Conservation (phyloP, 2,888 invertebrate genomes). For the Papilio gigon region DNA sequence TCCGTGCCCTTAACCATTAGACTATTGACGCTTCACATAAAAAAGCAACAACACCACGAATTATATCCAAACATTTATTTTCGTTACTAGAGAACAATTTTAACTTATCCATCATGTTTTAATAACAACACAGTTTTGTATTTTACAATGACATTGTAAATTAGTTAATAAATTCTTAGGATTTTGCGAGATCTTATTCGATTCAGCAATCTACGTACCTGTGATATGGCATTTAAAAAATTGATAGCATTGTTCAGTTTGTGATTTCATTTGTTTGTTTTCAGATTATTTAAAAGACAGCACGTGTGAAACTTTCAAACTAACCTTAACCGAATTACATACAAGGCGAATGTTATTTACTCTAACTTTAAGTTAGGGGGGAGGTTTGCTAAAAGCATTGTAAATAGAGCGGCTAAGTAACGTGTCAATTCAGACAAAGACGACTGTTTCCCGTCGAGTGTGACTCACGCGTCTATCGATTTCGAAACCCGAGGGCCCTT, state of each 20-base stretch:
- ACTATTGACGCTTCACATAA: too few relatives aligned
- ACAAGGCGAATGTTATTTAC: conserved; percentile 59
- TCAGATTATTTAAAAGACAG: neutral
- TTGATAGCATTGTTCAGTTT: neutral
- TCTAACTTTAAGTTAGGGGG: conserved; percentile 64
- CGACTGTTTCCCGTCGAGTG: conserved; percentile 62
- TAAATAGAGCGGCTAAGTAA: conserved; percentile 77
- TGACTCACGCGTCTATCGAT: conserved; percentile 59
- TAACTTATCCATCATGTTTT: too few relatives aligned
- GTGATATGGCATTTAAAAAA: too few relatives aligned
- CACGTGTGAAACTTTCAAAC: conserved; percentile 12
- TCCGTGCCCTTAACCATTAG: too few relatives aligned
- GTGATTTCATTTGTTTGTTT: neutral
- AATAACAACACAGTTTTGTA: too few relatives aligned
- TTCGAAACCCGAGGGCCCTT: conserved; percentile 45
- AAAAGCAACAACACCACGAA: too few relatives aligned
- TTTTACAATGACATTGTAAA: too few relatives aligned
- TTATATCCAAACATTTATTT: too few relatives aligned
- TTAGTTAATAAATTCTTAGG: too few relatives aligned
- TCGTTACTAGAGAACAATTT: too few relatives aligned
- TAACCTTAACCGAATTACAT: conserved; percentile 35
- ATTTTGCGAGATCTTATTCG: too few relatives aligned
- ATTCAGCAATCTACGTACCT: too few relatives aligned
- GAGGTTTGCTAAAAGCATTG: conserved; percentile 78
- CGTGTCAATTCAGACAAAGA: conserved; percentile 76